These are phyloP conservation scores for Nephrotoma guestfalica DNA, from an alignment of 2,888 invertebrate genomes.

Conservation along the genomic window DNA sequence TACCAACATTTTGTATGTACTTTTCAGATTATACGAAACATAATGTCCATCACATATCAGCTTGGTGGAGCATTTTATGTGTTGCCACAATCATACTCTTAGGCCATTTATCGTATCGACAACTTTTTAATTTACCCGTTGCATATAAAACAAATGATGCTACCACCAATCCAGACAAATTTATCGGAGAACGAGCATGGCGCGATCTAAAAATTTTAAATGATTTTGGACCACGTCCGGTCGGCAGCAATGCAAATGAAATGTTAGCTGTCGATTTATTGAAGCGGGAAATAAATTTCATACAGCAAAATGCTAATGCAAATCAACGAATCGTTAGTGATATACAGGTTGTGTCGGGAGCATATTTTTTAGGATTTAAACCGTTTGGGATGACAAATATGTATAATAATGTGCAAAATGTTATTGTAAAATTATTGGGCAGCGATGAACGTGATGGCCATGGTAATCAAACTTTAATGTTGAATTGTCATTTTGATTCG, in stretches of 20 bases:
- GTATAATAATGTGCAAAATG: constrained; percentile 69
- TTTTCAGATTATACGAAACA: constrained; percentile 19
- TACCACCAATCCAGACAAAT: constrained; percentile 23
- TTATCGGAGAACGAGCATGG: constrained; percentile 50
- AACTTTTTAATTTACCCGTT: constrained; percentile 18
- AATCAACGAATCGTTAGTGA: constrained; percentile 48
- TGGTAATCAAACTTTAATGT: constrained; percentile 43
- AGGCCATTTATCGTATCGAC: constrained; percentile 17
- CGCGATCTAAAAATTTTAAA: constrained; percentile 47
- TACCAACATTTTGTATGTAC: no score
- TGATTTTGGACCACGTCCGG: constrained; percentile 43
- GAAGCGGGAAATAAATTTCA: constrained; percentile 36
- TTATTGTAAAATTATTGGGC: constrained; percentile 57
- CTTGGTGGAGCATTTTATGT: constrained; percentile 17
- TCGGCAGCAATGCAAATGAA: constrained; percentile 73
- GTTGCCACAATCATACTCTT: constrained; percentile 15
- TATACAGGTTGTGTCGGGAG: constrained; percentile 51
- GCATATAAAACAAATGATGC: constrained; percentile 18
- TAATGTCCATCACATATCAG: constrained; percentile 21
- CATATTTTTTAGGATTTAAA: constrained; percentile 55
- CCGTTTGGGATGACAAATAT: constrained; percentile 67
- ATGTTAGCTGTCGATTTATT: constrained; percentile 48
- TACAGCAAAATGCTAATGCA: constrained; percentile 36
- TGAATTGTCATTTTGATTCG: constrained; percentile 88
- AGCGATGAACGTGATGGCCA: constrained; percentile 30